phyloP scores from a whole-genome alignment of 2,113 vertebrate species.

The Lethenteron reissneri region DNA sequence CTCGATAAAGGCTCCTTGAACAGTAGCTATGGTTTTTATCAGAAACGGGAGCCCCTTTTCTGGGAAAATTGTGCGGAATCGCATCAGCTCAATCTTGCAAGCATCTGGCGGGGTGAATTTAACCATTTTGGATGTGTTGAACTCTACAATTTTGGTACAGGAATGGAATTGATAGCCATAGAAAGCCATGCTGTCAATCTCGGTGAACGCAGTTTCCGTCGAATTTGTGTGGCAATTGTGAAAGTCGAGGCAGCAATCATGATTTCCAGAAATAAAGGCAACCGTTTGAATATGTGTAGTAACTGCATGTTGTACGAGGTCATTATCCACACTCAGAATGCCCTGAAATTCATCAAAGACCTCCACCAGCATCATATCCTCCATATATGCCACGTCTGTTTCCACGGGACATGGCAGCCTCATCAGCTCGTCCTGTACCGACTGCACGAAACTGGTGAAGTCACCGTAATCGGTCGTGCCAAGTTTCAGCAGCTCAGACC shows the following conservation, averaged over 20 bases:
- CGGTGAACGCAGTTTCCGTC: slow-evolving; percentile 38
- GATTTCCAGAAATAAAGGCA: slow-evolving; percentile 46
- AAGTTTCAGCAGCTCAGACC: slow-evolving; percentile 74
- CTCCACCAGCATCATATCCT: slow-evolving; percentile 62
- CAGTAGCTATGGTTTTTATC: slow-evolving; percentile 48
- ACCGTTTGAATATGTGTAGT: slow-evolving; percentile 57
- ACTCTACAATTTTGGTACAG: slow-evolving; percentile 46
- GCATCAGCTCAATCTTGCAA: slow-evolving; percentile 64
- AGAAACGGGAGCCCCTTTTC: slow-evolving; percentile 51
- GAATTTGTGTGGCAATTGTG: slow-evolving; percentile 51
- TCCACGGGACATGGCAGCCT: slow-evolving; percentile 28
- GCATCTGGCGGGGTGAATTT: slow-evolving; percentile 54
- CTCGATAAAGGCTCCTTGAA: slow-evolving; percentile 72
- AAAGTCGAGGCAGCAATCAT: slow-evolving; percentile 60
- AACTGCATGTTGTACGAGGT: slow-evolving; percentile 29
- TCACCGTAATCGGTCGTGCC: slow-evolving; percentile 48
- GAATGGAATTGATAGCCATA: slow-evolving; percentile 43
- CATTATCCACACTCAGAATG: slow-evolving; percentile 39
- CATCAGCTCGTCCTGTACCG: slow-evolving; percentile 61
- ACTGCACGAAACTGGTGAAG: slow-evolving; percentile 45
- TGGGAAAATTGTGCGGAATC: slow-evolving; percentile 35
- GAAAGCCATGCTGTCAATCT: slow-evolving; percentile 43
- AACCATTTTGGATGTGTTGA: slow-evolving; percentile 36
- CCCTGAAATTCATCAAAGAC: slow-evolving; percentile 70
- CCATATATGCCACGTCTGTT: slow-evolving; percentile 46